Percentiles rank a stretch among this genome's conserved stretches.
Conservation (phyloP, 1,140 invertebrate genomes). For the Caenorhabditis inopinata region DNA sequence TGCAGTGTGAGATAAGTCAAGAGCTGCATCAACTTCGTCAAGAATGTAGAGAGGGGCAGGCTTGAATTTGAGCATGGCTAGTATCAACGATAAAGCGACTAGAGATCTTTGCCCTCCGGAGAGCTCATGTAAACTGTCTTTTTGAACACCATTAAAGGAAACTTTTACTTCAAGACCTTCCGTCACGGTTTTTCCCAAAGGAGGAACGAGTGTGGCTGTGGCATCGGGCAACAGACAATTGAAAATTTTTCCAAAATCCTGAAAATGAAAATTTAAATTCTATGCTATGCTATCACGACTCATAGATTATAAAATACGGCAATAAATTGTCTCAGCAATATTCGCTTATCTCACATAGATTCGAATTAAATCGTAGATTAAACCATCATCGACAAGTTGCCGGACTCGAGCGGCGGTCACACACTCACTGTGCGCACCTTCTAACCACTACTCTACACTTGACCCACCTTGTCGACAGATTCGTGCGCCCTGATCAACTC, state of each 20-base stretch:
- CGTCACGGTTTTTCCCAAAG: conserved; percentile 75
- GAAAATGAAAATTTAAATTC: conserved; percentile 53
- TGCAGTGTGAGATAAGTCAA: conserved; percentile 96
- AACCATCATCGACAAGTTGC: conserved; percentile 28
- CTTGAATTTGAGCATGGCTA: conserved; percentile 93
- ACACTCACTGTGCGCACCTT: not conserved
- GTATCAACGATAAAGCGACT: conserved; percentile 90
- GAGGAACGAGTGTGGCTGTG: conserved; percentile 79
- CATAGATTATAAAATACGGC: too few species aligned
- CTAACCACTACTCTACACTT: not conserved
- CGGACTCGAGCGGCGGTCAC: not conserved
- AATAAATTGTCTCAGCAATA: conserved; percentile 16
- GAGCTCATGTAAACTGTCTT: conserved; percentile 90
- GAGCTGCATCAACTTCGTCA: conserved; percentile 96
- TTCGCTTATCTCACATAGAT: conserved; percentile 22
- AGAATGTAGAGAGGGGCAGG: conserved; percentile 97
- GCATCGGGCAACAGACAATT: conserved; percentile 84
- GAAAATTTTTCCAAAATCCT: conserved; percentile 96
- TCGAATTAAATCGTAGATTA: conserved; percentile 45
- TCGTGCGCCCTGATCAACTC: conserved; percentile 42
- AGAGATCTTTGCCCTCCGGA: conserved; percentile 83
- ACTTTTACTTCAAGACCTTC: conserved; percentile 84
- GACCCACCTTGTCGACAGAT: conserved; percentile 43
- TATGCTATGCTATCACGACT: too few species aligned
- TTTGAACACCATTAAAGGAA: conserved; percentile 89